Evolutionary conservation across 2,797 vertebrate species (phyloP), one percentile per base, ranked within the genome.

Genomic region (Phoxinus dragarum): DNA sequence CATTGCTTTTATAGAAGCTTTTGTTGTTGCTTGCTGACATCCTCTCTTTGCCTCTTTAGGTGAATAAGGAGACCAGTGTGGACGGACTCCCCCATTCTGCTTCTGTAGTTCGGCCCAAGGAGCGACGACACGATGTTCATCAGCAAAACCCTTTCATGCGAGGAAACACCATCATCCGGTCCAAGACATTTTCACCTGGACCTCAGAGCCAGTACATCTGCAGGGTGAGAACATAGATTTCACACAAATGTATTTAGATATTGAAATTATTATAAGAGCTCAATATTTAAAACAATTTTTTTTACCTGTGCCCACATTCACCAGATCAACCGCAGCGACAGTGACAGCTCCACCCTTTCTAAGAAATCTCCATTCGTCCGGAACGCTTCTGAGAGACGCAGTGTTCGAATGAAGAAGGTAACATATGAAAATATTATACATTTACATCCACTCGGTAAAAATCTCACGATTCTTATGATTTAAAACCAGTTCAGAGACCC

Each of bases 181-280:
- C 98, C 31, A 99, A 99, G 93, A 99, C 98, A 1, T 99, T 99
- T 92, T 99, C 98, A 17, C 98, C 98, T 0, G 98, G 98, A 87
- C 98, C 98, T 8, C 98, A 99, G 92, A 99, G 97, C 95, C 97
- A 99, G 88, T 99, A 99, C 23, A 97, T 99, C 91, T 99, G 98
- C 93, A 95, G 97, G 96, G 98, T 99, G 95, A 95, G 94, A 84
- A 38, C 23, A 16, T 12, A 27, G 8, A 47, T 9, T 9, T 49
- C 75, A 52, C 44, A 56, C 12, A 74, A 40, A 31, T 38, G 38
- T 16, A 73, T 40, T 23, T 6, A 72, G 2, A 56, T 10, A 38
- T 27, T 36, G 6, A 27, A 64, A 27, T 4, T 31, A 21, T 59
- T 31, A 19, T 42, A 19, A 42, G 36, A 77, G 7, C 54, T 36